Percentiles rank a stretch among this genome's conserved stretches.
Conservation (phyloP, 2,888 invertebrate genomes). For the Chaetogeoica ovagalla region DNA sequence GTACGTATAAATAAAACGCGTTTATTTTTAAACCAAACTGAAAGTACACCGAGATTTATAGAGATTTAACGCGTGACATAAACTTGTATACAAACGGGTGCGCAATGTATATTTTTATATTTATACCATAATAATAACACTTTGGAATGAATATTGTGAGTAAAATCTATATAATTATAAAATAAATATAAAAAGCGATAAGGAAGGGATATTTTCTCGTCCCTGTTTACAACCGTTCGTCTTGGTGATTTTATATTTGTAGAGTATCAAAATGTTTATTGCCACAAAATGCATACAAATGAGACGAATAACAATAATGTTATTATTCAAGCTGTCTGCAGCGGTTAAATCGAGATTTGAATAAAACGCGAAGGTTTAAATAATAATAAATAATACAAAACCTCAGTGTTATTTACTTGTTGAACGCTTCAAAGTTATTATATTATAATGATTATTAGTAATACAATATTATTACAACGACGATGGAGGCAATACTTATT, state of each 20-base stretch:
- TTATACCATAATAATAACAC: not conserved
- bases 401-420: too few species aligned
- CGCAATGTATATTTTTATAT: not conserved
- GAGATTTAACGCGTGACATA: not conserved
- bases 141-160: too few species aligned
- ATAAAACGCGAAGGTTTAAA: too few species aligned
- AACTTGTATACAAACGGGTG: not conserved
- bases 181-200: not conserved
- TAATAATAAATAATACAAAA: too few species aligned
- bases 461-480: too few species aligned
- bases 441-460: too few species aligned
- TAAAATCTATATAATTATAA: not conserved
- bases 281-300: conserved; percentile 3
- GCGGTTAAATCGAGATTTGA: too few species aligned
- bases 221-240: not conserved
- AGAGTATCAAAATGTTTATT: not conserved
- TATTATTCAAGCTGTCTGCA: not conserved
- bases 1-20: too few species aligned
- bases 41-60: too few species aligned
- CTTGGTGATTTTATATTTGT: not conserved
- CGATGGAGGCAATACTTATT: too few species aligned
- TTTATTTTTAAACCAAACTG: too few species aligned
- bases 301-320: not conserved
- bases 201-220: not conserved
- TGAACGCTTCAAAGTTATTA: too few species aligned